Percentiles rank a stretch among this genome's conserved stretches.
phyloP scores from a whole-genome alignment of 2,113 vertebrate genomes.

The Bufo gargarizans region DNA sequence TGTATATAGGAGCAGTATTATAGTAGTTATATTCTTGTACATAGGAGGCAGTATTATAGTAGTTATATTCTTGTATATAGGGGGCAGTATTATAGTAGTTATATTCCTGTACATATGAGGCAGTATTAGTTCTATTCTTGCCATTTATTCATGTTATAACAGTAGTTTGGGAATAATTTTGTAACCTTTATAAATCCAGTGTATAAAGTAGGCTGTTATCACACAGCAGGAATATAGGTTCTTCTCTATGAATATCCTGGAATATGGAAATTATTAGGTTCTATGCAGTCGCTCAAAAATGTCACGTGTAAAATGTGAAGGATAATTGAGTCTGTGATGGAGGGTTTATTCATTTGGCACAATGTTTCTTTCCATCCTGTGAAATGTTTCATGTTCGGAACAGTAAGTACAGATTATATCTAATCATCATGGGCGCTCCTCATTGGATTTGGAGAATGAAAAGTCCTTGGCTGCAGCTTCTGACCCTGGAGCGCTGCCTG shows the following conservation, averaged over 20 bases:
- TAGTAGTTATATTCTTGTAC: conserved; percentile 1
- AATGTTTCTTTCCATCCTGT: conserved; percentile 1
- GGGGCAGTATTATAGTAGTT: conserved; percentile 8
- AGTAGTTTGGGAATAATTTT: background rate
- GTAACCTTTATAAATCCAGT: background rate
- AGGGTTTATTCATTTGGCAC: background rate
- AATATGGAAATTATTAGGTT: background rate
- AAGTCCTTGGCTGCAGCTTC: background rate
- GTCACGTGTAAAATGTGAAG: background rate
- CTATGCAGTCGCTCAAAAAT: background rate
- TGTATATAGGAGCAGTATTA: background rate
- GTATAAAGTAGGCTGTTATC: background rate
- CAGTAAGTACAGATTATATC: background rate
- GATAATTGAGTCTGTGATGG: background rate
- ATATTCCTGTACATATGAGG: background rate
- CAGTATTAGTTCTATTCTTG: background rate
- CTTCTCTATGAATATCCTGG: background rate
- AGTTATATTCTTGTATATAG: conserved; percentile 7
- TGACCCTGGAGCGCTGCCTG: background rate
- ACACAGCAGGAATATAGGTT: background rate
- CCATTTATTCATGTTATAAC: background rate
- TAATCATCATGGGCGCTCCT: background rate
- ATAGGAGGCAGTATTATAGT: conserved; percentile 10
- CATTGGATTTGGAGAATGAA: background rate
- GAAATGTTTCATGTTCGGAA: background rate